Percentiles rank a stretch among this genome's conserved stretches.
Conservation (phyloP, 2,888 invertebrate species). For the Drosophila infuscata region DNA sequence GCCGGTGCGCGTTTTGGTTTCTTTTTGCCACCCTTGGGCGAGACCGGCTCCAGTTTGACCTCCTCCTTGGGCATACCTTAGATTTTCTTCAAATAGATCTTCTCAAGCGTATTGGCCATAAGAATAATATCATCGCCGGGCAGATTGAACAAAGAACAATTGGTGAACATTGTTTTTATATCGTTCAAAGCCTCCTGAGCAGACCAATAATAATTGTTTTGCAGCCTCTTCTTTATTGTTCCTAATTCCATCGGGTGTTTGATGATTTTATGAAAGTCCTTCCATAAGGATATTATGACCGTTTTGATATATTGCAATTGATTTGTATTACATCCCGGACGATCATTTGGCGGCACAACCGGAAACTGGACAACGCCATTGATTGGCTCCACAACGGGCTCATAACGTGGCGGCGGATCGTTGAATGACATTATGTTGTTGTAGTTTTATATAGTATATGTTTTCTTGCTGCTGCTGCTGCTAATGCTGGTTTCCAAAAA, state of each 20-base stretch:
- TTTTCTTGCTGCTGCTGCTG: conserved; percentile 16
- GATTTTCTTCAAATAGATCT: conserved; percentile 94
- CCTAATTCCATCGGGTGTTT: conserved; percentile 99
- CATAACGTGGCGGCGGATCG: conserved; percentile 88
- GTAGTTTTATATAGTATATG: neutral
- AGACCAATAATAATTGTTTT: conserved; percentile 97
- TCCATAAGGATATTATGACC: conserved; percentile 98
- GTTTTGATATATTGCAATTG: conserved; percentile 96
- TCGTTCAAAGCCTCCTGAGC: conserved; percentile 98
- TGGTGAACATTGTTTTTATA: conserved; percentile 98
- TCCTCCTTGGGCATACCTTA: conserved; percentile 98
- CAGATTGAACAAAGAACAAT: conserved; percentile 99
- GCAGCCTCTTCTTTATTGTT: conserved; percentile 97
- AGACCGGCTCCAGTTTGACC: conserved; percentile 91
- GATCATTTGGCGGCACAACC: conserved; percentile 92
- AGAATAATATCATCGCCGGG: conserved; percentile 99
- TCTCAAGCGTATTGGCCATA: conserved; percentile 98
- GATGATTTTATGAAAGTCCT: conserved; percentile 99
- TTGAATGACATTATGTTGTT: conserved; percentile 71
- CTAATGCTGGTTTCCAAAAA: conserved; percentile 33
- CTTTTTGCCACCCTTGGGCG: conserved; percentile 88
- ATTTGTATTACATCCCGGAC: conserved; percentile 97
- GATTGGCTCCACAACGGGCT: conserved; percentile 92
- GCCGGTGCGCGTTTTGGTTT: conserved; percentile 85
- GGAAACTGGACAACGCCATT: conserved; percentile 96